A percentile compares a stretch with the other conserved stretches of the same genome.
phyloP scores from a whole-genome alignment of 2,113 vertebrate genomes.

The Mugil cephalus region DNA sequence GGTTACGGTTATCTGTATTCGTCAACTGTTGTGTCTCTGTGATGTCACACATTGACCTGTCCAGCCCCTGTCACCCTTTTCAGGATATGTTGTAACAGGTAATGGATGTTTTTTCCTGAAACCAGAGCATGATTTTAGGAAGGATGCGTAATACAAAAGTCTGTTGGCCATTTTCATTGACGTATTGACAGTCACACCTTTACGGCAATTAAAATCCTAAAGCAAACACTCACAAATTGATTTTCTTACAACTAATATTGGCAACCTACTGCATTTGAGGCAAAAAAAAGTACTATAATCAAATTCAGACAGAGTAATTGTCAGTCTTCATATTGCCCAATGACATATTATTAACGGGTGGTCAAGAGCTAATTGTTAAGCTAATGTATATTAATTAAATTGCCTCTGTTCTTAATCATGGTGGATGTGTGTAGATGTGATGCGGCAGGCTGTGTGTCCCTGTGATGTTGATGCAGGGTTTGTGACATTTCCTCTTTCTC shows the following conservation, averaged over 20 bases:
- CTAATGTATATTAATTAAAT: background rate
- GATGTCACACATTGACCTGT: too few relatives aligned
- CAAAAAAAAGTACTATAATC: background rate
- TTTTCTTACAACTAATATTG: background rate
- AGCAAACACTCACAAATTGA: background rate
- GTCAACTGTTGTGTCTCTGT: too few relatives aligned
- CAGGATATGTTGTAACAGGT: too few relatives aligned
- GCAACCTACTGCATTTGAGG: background rate
- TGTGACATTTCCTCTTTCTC: slow-evolving; percentile 54
- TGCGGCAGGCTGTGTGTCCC: too few relatives aligned
- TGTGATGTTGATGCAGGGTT: background rate
- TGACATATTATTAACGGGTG: background rate
- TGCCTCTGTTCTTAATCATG: background rate
- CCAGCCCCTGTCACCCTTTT: too few relatives aligned
- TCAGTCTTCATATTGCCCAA: background rate
- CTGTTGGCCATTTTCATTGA: too few relatives aligned
- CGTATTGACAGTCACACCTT: too few relatives aligned
- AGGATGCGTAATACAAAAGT: too few relatives aligned
- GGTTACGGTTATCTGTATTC: too few relatives aligned
- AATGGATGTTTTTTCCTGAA: too few relatives aligned
- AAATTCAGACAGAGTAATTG: background rate
- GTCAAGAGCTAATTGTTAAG: background rate
- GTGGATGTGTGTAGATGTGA: background rate
- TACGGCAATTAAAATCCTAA: too few relatives aligned
- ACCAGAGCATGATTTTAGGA: too few relatives aligned